Evolutionary conservation across 2,113 vertebrate species (phyloP).

Genomic region (Cranoglanis bouderius): DNA sequence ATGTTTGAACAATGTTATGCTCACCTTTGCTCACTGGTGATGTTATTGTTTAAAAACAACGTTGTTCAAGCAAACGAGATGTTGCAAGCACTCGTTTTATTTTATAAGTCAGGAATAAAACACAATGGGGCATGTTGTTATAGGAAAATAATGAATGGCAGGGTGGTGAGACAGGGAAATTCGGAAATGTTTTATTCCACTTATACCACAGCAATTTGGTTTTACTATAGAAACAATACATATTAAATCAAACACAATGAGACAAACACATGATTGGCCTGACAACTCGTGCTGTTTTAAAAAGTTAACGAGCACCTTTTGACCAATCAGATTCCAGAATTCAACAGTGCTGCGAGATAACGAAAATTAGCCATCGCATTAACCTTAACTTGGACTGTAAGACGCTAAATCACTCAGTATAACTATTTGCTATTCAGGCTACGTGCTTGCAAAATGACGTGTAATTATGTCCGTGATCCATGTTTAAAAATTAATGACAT

Average conservation of each 20-base stretch:
- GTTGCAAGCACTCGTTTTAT: not conserved
- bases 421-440: not conserved
- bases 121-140: not conserved
- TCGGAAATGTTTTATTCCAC: not conserved
- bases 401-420: not conserved
- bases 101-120: not conserved
- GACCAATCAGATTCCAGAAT: not conserved
- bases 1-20: constrained; percentile 5
- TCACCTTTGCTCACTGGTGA: not conserved
- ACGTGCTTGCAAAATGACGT: not conserved
- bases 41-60: not conserved
- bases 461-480: not conserved
- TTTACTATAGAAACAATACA: not conserved
- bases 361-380: not conserved
- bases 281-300: not conserved
- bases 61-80: not conserved
- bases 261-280: not conserved
- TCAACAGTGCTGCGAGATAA: not conserved
- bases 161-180: not conserved
- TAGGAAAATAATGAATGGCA: not conserved
- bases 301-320: not conserved
- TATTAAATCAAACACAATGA: not conserved
- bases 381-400: not conserved
- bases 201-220: not conserved
- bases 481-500: not conserved